A percentile compares a stretch with the other conserved stretches of the same genome.
Evolutionary conservation across 2,797 vertebrate genomes (phyloP).

Genomic region (Muscicapa comitata): DNA sequence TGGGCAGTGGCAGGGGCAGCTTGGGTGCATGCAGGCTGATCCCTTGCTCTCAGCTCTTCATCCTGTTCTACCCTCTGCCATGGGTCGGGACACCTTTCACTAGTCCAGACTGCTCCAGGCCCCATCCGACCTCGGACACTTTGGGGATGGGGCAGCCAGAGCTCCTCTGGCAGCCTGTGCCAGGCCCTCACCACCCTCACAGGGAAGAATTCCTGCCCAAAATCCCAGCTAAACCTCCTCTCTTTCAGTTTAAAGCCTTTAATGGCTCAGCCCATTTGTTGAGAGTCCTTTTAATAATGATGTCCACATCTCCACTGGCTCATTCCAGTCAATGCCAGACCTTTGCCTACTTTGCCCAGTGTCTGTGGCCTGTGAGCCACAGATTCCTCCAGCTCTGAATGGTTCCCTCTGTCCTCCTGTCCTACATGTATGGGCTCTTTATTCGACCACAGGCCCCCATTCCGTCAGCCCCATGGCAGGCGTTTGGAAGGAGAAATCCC

Average conservation of each 20-base stretch:
- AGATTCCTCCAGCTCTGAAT: conserved; percentile 10
- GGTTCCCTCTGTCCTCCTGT: not conserved
- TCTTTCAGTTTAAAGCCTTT: not conserved
- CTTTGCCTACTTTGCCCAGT: not conserved
- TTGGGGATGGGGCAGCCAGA: not conserved
- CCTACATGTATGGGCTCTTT: not conserved
- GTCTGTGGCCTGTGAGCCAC: not conserved
- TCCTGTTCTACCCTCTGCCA: not conserved
- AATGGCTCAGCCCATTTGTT: not conserved
- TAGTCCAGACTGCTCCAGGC: accelerated
- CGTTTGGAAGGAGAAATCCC: not conserved
- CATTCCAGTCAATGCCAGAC: not conserved
- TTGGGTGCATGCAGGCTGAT: not conserved
- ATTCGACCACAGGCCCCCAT: not conserved
- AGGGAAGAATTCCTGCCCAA: not conserved
- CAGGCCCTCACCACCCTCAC: not conserved
- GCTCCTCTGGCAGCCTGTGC: not conserved
- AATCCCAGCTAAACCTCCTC: not conserved
- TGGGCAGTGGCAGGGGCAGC: not conserved
- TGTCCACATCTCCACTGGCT: not conserved
- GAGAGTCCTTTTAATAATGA: not conserved
- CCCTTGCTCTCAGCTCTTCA: not conserved
- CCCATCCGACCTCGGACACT: accelerated
- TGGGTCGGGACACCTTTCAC: not conserved
- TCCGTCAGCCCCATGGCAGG: not conserved